Conservation (phyloP, 2,888 invertebrate species). For the Acrobasis repandana region DNA sequence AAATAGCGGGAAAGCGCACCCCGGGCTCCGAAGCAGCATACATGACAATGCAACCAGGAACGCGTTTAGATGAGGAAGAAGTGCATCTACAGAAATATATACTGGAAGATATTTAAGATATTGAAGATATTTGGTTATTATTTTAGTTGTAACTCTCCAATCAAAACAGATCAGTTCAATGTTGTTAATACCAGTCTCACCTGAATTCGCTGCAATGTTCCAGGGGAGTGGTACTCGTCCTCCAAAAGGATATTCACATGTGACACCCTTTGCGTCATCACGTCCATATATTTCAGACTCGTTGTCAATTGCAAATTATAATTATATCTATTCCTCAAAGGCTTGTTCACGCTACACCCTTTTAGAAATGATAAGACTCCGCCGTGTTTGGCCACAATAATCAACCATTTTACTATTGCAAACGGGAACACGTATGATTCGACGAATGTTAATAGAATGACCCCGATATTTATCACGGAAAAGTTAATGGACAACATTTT, state of each 20-base stretch:
- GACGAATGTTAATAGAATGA: conserved; percentile 50
- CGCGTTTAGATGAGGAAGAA: too few relatives aligned
- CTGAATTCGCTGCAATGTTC: conserved; percentile 31
- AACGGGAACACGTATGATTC: conserved; percentile 56
- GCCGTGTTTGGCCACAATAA: conserved; percentile 50
- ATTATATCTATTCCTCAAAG: conserved; percentile 39
- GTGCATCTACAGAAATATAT: too few relatives aligned
- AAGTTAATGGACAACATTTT: conserved; percentile 40
- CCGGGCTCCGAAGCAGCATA: too few relatives aligned
- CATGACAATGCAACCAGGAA: too few relatives aligned
- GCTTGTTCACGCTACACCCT: conserved; percentile 23
- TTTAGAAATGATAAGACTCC: conserved; percentile 34
- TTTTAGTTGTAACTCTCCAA: too few relatives aligned
- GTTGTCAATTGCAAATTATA: conserved; percentile 54
- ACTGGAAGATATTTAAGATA: too few relatives aligned
- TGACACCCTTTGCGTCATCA: conserved; percentile 40
- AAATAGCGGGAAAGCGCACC: too few relatives aligned
- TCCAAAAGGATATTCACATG: conserved; percentile 52
- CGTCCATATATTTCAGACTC: conserved; percentile 29
- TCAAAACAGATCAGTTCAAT: too few relatives aligned
- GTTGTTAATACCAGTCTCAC: conserved; percentile 20
- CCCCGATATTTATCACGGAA: conserved; percentile 41
- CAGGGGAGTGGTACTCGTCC: conserved; percentile 28
- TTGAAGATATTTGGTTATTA: too few relatives aligned
- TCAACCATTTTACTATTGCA: conserved; percentile 55